phyloP scores from a whole-genome alignment of 1,140 invertebrate genomes.

The Euschistus heros region DNA sequence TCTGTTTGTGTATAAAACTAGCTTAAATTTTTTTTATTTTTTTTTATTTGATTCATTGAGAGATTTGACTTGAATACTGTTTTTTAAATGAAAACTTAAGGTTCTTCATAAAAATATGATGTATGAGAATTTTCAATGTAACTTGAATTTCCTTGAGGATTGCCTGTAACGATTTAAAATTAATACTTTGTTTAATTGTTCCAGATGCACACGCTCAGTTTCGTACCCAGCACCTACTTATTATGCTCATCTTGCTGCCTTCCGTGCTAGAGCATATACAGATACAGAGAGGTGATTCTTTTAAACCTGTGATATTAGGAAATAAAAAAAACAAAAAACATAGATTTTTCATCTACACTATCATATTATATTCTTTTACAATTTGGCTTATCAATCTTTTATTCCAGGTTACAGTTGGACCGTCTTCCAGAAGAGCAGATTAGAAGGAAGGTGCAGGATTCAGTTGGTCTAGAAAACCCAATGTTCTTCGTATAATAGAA shows the following conservation, averaged over 20 bases:
- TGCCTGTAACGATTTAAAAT: too few relatives aligned
- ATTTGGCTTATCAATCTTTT: not conserved
- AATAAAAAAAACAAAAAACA: too few relatives aligned
- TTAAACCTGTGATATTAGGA: not conserved
- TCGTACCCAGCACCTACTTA: conserved; percentile 90
- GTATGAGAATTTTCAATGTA: too few relatives aligned
- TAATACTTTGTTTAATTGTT: conserved; percentile 34
- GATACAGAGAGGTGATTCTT: conserved; percentile 25
- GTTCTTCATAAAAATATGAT: too few relatives aligned
- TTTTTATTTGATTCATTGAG: too few relatives aligned
- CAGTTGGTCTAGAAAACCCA: conserved; percentile 30
- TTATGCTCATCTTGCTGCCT: conserved; percentile 86
- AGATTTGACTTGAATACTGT: too few relatives aligned
- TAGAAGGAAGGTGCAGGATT: conserved; percentile 21
- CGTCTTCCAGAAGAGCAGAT: not conserved
- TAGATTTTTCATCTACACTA: not conserved
- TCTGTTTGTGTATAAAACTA: too few relatives aligned
- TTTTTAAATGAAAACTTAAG: too few relatives aligned
- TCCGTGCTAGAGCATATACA: conserved; percentile 54
- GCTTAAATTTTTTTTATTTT: too few relatives aligned
- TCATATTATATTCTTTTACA: not conserved
- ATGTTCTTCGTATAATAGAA: conserved; percentile 38
- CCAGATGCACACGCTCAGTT: conserved; percentile 64
- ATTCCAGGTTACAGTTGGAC: not conserved
- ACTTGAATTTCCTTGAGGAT: too few relatives aligned